Percentiles rank a stretch among this genome's conserved stretches.
Conservation (phyloP, 2,113 vertebrate species). For the Tragelaphus buxtoni region DNA sequence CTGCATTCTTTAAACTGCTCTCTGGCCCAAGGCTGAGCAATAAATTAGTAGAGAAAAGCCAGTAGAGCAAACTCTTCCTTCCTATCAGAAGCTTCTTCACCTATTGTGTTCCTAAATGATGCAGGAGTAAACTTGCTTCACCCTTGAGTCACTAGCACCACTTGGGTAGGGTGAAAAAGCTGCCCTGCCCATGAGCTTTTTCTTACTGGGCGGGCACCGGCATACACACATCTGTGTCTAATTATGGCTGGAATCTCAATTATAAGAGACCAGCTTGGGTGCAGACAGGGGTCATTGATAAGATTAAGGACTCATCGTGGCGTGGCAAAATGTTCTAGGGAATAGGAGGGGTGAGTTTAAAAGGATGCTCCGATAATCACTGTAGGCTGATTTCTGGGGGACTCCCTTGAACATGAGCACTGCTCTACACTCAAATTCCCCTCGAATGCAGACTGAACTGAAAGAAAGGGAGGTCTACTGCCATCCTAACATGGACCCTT, state of each 20-base stretch:
- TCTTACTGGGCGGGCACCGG: not conserved
- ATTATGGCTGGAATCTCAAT: slow-evolving; percentile 23
- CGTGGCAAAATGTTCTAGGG: not conserved
- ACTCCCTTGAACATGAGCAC: not conserved
- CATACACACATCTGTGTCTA: not conserved
- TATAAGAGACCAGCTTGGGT: not conserved
- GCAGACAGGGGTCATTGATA: slow-evolving; percentile 9
- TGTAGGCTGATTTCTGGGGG: not conserved
- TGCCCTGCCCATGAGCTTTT: not conserved
- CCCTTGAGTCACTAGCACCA: not conserved
- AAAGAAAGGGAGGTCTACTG: not conserved
- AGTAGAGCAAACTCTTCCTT: not conserved
- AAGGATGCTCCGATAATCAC: not conserved
- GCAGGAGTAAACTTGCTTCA: not conserved
- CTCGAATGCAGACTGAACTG: not conserved
- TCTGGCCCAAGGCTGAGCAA: slow-evolving; percentile 19
- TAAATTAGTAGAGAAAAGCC: slow-evolving; percentile 47
- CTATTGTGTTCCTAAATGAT: not conserved
- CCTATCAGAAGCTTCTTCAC: not conserved
- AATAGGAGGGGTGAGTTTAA: not conserved
- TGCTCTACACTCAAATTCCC: not conserved
- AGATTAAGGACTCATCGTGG: not conserved
- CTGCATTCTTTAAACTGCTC: slow-evolving; percentile 34
- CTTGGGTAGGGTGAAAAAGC: not conserved
- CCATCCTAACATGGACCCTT: rapidly evolving